Base-by-base conservation (phyloP, 2,797 vertebrate species). In the Buphagus erythrorhynchus region DNA sequence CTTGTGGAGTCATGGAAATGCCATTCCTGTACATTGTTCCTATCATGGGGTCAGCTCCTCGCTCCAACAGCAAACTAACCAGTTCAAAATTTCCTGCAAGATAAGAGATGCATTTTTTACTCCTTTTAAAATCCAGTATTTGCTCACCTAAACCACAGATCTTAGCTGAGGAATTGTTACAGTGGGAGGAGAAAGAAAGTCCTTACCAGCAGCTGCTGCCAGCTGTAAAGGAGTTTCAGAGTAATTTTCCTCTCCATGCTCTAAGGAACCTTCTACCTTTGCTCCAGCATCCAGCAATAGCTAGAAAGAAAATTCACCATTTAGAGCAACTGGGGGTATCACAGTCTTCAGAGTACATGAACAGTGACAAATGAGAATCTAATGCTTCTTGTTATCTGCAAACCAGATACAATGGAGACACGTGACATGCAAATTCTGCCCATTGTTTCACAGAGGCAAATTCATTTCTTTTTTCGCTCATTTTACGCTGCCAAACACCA, bases 1-100 rank as follows among this genome's bases (percentile, higher is more conserved):
- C 99, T 97, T 99, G 99, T 19, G 99, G 99, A 31, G 99, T 98
- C 3, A 99, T 99, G 94, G 99, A 99, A 98, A 99, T 99, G 88
- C 99, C 99, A 15, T 99, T 99, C 71, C 99, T 99, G 98, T 99
- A 99, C 98, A 99, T 98, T 88, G 99, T 99, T 94, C 99, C 99
- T 98, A 99, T 98, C 98, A 99, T 98, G 95, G 99, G 99, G 94
- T 99, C 99, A 16, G 98, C 99, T 31, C 99, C 99, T 83, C 99
- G 97, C 94, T 99, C 99, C 98, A 99, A 97, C 98, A 99, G 98
- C 98, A 99, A 98, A 98, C 98, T 99, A 98, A 99, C 99, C 87
- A 99, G 97, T 97, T 99, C 99, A 98, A 99, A 99, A 98, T 99
- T 99, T 97, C 99, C 99, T 99, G 98, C 61, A 97, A 96, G 89